Percentiles rank a stretch among this genome's conserved stretches.
Evolutionary conservation across 2,113 vertebrate genomes (phyloP).

Genomic region (Burhinus bistriatus): DNA sequence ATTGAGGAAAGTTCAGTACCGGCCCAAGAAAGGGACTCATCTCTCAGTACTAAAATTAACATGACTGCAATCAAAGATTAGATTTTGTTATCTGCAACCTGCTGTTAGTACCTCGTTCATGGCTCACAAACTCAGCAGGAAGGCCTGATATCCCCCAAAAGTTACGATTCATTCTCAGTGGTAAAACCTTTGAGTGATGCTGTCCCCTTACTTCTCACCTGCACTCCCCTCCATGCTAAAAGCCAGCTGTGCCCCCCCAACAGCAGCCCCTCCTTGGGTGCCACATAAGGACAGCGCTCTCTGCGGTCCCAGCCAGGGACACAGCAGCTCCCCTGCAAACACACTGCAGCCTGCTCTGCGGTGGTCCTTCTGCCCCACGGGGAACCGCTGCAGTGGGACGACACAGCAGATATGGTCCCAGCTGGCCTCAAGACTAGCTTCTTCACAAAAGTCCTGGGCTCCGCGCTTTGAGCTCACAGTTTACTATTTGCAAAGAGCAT

Average conservation of each 20-base stretch:
- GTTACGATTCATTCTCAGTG: neutral
- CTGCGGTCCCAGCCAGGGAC: neutral
- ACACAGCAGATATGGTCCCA: neutral
- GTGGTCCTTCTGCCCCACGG: accelerated
- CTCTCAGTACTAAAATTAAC: neutral
- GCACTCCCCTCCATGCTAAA: accelerated
- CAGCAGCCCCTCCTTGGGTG: neutral
- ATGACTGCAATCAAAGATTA: neutral
- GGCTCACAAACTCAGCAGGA: constrained; percentile 51
- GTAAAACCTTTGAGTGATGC: neutral
- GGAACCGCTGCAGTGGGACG: neutral
- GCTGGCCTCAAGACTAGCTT: neutral
- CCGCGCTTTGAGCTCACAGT: neutral
- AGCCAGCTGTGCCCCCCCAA: accelerated
- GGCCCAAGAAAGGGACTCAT: neutral
- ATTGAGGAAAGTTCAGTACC: constrained; percentile 6
- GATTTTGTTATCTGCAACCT: neutral
- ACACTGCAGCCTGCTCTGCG: neutral
- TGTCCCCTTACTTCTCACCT: neutral
- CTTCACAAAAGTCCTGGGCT: neutral
- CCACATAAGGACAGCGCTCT: neutral
- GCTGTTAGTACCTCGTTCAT: neutral
- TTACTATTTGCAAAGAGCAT: neutral
- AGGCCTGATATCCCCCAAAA: neutral
- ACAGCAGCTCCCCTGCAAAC: neutral